phyloP scores from a whole-genome alignment of 1,140 invertebrate species.

The Steinernema khuongi region DNA sequence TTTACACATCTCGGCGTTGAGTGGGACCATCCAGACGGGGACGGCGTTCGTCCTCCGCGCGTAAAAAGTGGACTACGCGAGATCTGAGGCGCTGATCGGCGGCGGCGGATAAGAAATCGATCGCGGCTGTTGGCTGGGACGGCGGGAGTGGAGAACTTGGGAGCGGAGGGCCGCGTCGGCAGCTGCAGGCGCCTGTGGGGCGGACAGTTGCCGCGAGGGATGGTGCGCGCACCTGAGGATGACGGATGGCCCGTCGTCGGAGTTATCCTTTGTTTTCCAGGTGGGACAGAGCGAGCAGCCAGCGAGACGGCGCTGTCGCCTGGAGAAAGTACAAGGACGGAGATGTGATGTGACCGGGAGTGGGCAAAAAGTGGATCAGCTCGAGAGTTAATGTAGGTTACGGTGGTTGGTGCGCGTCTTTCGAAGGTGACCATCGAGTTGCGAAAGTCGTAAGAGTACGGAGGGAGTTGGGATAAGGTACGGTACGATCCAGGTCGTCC shows the following conservation, averaged over 20 bases:
- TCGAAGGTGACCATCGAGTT: no score
- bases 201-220: constrained; percentile 2
- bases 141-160: neutral
- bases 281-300: no score
- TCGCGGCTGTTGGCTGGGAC: neutral
- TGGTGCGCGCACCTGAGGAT: neutral
- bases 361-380: no score
- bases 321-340: no score
- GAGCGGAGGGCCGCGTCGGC: neutral
- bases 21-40: no score
- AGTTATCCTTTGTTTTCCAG: neutral
- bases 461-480: no score
- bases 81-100: neutral
- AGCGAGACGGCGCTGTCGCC: no score
- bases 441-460: no score
- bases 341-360: no score
- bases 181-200: neutral
- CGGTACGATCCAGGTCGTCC: no score
- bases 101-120: neutral
- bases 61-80: neutral
- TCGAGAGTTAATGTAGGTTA: no score
- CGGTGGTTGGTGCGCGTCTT: no score
- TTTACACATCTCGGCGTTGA: neutral
- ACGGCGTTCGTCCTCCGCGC: neutral
- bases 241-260: neutral